Evolutionary conservation across 1,140 invertebrate species (phyloP), one percentile per base, ranked within the genome.

Genomic region (Lordiphosa stackelbergi): DNA sequence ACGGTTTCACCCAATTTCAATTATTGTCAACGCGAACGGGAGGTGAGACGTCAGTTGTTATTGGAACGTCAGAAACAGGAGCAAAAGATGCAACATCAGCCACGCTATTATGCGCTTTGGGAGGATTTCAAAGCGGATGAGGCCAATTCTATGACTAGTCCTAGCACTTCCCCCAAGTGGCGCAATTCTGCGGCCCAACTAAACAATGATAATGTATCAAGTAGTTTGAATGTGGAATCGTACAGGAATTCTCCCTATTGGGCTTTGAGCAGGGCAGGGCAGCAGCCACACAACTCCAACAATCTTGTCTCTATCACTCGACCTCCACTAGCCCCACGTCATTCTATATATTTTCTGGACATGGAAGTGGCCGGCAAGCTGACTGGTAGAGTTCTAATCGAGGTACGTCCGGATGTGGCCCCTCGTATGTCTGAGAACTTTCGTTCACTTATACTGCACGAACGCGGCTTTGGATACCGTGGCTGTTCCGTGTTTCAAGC

Each of bases 401-500:
- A 97, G 89, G 92, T 96, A 6, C 91, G 94, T 64, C 92, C 92
- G 5, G 94, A 97, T 87, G 92, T 93, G 4, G 95, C 95, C 3
- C 96, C 96, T 3, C 95, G 93, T 79, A 98, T 97, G 91, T 93
- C 94, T 16, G 94, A 95, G 85, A 98, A 98, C 88, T 98, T 97
- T 88, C 91, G 92, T 57, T 90, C 93, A 1, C 88, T 98, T 3
- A 91, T 94, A 8, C 94, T 93, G 0, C 94, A 95, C 2, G 94
- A 95, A 69, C 90, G 92, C 13, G 94, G 94, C 8, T 90, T 93
- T 52, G 93, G 94, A 22, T 95, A 95, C 77, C 93, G 93, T 59
- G 93, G 94, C 9, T 95, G 94, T 85, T 89, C 91, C 47, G 92
- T 95, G 57, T 95, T 95, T 83, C 94, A 95, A 73, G 94, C 94